phyloP scores from a whole-genome alignment of 64 coral and sea anemone species.

The Porites lutea region DNA sequence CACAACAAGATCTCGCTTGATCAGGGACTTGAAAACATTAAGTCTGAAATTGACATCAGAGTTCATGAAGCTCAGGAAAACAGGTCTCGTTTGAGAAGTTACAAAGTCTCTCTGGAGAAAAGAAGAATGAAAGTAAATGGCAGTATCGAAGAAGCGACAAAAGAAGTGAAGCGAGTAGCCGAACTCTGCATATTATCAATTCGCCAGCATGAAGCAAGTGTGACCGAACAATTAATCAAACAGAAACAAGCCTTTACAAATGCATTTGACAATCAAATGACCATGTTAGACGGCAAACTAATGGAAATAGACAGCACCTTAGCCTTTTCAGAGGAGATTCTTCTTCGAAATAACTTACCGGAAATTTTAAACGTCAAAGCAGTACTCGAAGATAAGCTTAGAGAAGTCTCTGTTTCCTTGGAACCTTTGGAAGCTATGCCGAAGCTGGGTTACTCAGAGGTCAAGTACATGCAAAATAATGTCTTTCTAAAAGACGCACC shows the following conservation, averaged over 20 bases:
- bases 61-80: background rate
- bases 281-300: background rate
- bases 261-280: background rate
- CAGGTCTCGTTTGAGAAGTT: background rate
- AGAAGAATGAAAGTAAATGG: background rate
- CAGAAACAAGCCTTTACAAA: background rate
- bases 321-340: background rate
- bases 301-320: background rate
- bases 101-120: background rate
- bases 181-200: background rate
- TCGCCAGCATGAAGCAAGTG: background rate
- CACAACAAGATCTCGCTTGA: conserved; percentile 12
- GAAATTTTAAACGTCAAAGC: conserved; percentile 22
- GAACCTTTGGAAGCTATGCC: no score
- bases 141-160: background rate
- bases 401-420: background rate
- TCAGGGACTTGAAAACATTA: background rate
- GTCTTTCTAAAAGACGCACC: background rate
- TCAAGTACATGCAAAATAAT: conserved; percentile 3
- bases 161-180: background rate
- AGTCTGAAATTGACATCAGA: background rate
- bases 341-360: conserved; percentile 17
- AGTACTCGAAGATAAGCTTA: background rate
- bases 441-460: background rate
- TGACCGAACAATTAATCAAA: background rate